phyloP scores from a whole-genome alignment of 2,113 vertebrate genomes.

The Cardinalis cardinalis region DNA sequence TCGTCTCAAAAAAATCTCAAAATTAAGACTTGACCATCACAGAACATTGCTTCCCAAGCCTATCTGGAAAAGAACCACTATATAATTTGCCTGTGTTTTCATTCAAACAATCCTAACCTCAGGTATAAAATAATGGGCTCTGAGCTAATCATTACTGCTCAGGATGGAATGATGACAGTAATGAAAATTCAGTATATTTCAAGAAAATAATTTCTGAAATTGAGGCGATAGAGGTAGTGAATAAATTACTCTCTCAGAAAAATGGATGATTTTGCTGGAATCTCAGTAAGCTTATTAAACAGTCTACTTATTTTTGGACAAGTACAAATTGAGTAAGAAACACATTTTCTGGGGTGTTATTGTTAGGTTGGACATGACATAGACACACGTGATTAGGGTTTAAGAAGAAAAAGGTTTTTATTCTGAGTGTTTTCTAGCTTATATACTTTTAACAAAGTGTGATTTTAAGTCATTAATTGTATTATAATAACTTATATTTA shows the following conservation, averaged over 20 bases:
- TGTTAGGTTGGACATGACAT: no score
- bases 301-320: not conserved
- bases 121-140: fast-evolving
- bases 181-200: not conserved
- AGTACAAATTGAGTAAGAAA: not conserved
- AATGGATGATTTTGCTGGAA: not conserved
- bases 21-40: not conserved
- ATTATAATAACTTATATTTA: no score
- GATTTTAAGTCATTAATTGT: no score
- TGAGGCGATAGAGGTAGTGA: not conserved
- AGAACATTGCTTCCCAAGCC: not conserved
- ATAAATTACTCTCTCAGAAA: not conserved
- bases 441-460: no score
- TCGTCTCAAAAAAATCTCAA: not conserved
- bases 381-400: no score
- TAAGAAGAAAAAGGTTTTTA: no score
- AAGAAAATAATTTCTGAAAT: not conserved
- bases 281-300: not conserved
- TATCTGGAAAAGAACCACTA: not conserved
- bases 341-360: not conserved
- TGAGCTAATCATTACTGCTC: not conserved
- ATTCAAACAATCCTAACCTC: not conserved
- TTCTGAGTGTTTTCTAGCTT: no score
- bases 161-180: not conserved
- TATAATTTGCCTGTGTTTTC: not conserved